Evolutionary conservation across 2,113 vertebrate genomes (phyloP).

Genomic region (Atrichornis clamosus): DNA sequence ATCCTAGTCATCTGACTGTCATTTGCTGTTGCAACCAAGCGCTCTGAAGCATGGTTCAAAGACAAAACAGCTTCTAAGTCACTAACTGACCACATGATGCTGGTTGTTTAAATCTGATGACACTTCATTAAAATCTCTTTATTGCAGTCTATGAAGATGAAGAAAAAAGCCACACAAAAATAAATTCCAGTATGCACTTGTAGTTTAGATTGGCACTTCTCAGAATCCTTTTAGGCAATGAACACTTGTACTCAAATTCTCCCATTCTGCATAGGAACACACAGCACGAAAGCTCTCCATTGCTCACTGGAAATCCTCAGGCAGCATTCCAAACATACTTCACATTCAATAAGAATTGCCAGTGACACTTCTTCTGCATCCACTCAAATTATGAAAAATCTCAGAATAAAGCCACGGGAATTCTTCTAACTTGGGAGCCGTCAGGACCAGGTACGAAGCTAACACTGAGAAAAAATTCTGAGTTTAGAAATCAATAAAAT

Average conservation of each 20-base stretch:
- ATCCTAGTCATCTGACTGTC: slow-evolving; percentile 15
- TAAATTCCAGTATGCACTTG: neutral
- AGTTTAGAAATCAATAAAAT: neutral
- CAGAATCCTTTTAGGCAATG: neutral
- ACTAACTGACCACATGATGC: neutral
- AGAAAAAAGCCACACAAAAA: neutral
- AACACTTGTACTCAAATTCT: neutral
- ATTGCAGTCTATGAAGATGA: neutral
- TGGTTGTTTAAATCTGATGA: neutral
- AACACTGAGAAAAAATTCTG: neutral
- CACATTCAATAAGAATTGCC: neutral
- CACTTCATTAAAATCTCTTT: neutral
- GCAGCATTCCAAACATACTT: slow-evolving; percentile 43
- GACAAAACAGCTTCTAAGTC: neutral
- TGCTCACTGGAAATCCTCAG: neutral
- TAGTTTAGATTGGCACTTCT: neutral
- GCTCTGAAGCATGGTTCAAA: neutral
- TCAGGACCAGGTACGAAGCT: neutral
- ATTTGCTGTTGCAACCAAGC: neutral
- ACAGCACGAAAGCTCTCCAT: neutral
- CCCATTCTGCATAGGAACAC: neutral
- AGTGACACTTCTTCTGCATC: neutral
- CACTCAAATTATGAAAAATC: neutral
- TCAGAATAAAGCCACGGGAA: neutral
- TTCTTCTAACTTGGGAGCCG: neutral